phyloP scores from a whole-genome alignment of 2,113 vertebrate species.

The Opisthocomus hoazin region DNA sequence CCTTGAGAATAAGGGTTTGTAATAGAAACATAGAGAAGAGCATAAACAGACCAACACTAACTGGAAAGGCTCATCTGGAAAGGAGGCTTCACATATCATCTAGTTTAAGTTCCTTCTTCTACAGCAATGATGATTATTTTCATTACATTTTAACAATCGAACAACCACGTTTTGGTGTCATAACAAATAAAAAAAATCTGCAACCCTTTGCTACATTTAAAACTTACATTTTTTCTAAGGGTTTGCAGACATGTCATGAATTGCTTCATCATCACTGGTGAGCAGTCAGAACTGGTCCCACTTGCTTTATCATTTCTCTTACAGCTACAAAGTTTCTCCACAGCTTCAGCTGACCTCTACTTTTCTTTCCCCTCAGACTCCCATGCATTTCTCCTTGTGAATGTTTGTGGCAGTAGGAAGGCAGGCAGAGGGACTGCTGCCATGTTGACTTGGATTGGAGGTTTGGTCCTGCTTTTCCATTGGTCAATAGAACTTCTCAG shows the following conservation, averaged over 20 bases:
- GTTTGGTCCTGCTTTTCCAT: background rate
- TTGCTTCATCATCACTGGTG: background rate
- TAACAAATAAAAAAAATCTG: background rate
- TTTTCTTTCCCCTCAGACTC: background rate
- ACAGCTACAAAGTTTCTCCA: background rate
- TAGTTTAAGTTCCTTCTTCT: background rate
- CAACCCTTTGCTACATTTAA: background rate
- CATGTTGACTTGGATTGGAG: accelerated
- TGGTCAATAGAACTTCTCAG: background rate
- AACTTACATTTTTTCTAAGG: background rate
- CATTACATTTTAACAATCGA: background rate
- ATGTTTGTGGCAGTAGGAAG: background rate
- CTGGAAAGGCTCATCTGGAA: background rate
- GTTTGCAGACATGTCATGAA: background rate
- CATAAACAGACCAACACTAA: background rate
- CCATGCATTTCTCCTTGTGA: background rate
- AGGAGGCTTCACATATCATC: background rate
- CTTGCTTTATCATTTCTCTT: background rate
- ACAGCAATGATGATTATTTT: background rate
- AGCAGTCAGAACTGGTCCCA: background rate
- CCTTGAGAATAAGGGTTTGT: background rate
- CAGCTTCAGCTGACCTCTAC: background rate
- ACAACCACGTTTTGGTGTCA: background rate
- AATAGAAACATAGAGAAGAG: background rate
- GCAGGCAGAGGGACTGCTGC: background rate